These are phyloP conservation scores for Galeruca laticollis DNA, from an alignment of 2,888 invertebrate genomes.

Conservation along the genomic window DNA sequence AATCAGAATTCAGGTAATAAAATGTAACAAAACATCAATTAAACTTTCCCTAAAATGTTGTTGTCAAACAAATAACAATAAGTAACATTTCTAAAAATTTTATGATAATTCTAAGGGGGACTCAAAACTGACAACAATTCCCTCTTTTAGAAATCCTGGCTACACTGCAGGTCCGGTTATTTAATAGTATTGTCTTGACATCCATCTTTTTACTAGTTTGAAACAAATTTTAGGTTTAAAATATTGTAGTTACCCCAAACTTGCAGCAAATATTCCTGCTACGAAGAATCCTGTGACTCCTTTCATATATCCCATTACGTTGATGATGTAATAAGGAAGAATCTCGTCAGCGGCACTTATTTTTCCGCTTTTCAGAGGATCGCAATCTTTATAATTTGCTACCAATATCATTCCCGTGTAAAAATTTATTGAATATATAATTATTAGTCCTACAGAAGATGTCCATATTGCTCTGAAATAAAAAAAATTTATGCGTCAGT, in stretches of 20 bases:
- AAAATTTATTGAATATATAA: slow-evolving; percentile 89
- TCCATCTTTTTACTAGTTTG: too few species aligned
- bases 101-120: too few species aligned
- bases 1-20: too few species aligned
- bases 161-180: too few species aligned
- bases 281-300: slow-evolving; percentile 94
- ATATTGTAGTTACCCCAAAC: slow-evolving; percentile 80
- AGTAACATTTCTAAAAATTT: too few species aligned
- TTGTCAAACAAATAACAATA: too few species aligned
- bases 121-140: too few species aligned
- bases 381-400: slow-evolving; percentile 84
- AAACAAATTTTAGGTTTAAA: background rate
- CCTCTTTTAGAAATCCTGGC: too few species aligned
- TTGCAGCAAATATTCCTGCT: slow-evolving; percentile 95
- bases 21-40: too few species aligned
- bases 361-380: slow-evolving; percentile 80
- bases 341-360: slow-evolving; percentile 84
- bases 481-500: background rate
- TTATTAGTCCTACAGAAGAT: slow-evolving; percentile 79
- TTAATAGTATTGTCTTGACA: too few species aligned
- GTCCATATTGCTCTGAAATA: slow-evolving; percentile 77
- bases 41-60: too few species aligned
- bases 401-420: slow-evolving; percentile 89
- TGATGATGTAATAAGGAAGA: slow-evolving; percentile 91
- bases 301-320: slow-evolving; percentile 78